Evolutionary conservation across 2,113 vertebrate genomes (phyloP), one percentile per base, ranked within the genome.

Genomic region (Lepus europaeus): DNA sequence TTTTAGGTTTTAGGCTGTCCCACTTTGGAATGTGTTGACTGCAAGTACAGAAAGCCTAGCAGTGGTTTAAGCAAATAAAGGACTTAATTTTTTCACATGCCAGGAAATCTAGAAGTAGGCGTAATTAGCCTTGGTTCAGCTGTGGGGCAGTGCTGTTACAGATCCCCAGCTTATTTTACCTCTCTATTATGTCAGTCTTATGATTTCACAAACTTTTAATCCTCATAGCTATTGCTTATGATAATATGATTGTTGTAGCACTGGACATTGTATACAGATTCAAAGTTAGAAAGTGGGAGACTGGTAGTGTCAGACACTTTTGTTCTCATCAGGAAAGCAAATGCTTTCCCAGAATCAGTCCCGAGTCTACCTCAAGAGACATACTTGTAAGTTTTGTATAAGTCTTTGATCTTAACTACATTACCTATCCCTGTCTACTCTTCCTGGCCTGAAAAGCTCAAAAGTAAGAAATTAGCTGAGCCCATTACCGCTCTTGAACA

Each of bases 21-120:
- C 4, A 9, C 76, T 51, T 83, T 85, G 56, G 29, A 79, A 78
- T 94, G 39, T 74, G 6, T 82, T 96, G 78, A 23, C n/a, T 96
- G 6, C 2, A 82, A 3, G 31, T 72, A 20, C n/a, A 78, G 85
- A 87, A 86, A 95, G 76, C n/a, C 22, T 92, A 70, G 8, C 20
- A 83, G 5, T 95, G 39, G 3, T 85, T 85, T 92, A 85, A 79
- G 33, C 63, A 94, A 89, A 81, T 72, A 76, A 29, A 22, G 25
- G 39, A 77, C 53, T 89, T 64, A 2, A 10, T 81, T 92, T 92
- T 89, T 56, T 91, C 64, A 31, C 13, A 81, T 77, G 72, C 29
- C 23, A 82, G 72, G 56, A 95, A 82, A 77, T 63, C 33, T 16
- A 51, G 23, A 74, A 85, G 51, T 45, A 79, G n/a, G 23, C 31